A percentile compares a stretch with the other conserved stretches of the same genome.
phyloP scores from a whole-genome alignment of 92 coral and sea anemone genomes.

The Phymanthus crucifer region DNA sequence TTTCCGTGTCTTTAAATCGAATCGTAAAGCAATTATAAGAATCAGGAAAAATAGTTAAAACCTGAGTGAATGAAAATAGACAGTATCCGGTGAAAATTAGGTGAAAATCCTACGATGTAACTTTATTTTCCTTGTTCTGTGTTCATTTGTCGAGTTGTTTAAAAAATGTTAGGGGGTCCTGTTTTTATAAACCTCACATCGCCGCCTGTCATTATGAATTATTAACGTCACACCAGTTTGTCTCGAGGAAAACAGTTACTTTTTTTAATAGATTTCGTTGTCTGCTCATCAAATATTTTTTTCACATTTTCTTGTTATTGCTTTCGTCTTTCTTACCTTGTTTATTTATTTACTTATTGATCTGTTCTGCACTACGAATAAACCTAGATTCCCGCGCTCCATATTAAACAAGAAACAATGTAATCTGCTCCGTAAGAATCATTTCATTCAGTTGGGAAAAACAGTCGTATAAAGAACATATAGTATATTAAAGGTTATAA shows the following conservation, averaged over 20 bases:
- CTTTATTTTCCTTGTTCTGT: neutral
- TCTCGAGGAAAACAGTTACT: neutral
- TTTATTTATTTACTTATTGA: no score
- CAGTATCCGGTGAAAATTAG: neutral
- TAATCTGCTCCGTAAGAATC: no score
- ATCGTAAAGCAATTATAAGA: neutral
- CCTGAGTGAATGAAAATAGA: neutral
- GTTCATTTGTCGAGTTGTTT: neutral
- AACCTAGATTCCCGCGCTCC: no score
- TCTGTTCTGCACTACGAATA: no score
- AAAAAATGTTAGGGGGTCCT: neutral
- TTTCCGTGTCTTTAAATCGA: neutral
- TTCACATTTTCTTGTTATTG: no score
- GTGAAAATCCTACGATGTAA: neutral
- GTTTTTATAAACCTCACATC: neutral
- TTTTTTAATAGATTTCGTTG: neutral
- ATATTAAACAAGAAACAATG: no score
- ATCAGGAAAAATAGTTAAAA: neutral
- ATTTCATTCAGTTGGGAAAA: no score
- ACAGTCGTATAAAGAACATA: no score
- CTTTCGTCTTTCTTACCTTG: no score
- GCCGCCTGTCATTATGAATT: neutral
- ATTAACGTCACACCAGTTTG: neutral
- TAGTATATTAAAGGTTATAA: no score
- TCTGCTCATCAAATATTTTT: neutral